Conservation (phyloP, 2,113 vertebrate species). For the Charadrius vociferus region DNA sequence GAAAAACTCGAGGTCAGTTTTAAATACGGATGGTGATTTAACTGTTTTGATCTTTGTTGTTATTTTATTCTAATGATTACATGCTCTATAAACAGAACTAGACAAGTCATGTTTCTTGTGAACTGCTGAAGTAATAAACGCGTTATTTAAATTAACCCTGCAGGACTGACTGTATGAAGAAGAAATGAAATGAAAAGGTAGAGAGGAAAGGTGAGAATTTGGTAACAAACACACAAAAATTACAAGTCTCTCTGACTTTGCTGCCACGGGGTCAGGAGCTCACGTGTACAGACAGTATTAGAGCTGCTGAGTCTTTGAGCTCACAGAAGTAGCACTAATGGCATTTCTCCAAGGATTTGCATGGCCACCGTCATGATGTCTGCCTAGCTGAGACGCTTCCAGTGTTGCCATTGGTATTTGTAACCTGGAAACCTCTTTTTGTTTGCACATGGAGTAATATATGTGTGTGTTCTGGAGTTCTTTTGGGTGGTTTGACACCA, state of each 20-base stretch:
- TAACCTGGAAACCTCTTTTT: neutral
- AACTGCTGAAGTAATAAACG: slow-evolving; percentile 20
- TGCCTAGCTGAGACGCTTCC: neutral
- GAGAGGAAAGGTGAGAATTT: neutral
- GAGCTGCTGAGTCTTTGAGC: neutral
- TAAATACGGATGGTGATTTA: neutral
- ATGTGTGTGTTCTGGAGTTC: neutral
- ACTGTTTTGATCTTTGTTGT: slow-evolving; percentile 20
- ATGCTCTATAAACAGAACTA: slow-evolving; percentile 43
- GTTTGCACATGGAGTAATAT: neutral
- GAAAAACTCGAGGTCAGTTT: slow-evolving; percentile 15
- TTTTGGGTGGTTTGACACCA: neutral
- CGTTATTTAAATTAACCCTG: neutral
- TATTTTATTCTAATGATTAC: slow-evolving; percentile 58
- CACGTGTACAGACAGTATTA: rapidly evolving
- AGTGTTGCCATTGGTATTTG: neutral
- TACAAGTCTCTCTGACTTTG: neutral
- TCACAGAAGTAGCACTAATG: neutral
- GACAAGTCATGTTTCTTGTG: neutral
- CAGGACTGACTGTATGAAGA: neutral
- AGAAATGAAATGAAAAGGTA: neutral
- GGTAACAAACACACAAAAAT: neutral
- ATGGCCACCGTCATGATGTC: neutral
- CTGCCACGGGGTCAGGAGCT: neutral
- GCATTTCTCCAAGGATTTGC: neutral